A percentile compares a stretch with the other conserved stretches of the same genome.
These are phyloP conservation scores for Girardinus metallicus DNA, from an alignment of 2,797 vertebrate species.

Conservation along the genomic window DNA sequence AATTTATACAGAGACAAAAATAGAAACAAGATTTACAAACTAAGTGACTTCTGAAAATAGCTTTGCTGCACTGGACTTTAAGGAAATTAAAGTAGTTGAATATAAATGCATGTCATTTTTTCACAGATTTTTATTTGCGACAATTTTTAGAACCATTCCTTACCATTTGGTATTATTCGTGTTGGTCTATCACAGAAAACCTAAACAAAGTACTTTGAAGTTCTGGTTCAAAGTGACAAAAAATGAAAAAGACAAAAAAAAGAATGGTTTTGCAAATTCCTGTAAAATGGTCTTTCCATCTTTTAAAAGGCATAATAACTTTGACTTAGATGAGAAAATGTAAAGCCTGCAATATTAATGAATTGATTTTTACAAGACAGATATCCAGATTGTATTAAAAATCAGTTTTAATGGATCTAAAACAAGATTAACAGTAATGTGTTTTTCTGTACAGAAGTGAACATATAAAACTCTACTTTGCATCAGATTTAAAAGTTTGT, in stretches of 20 bases:
- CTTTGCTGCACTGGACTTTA: neutral
- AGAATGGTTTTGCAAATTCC: neutral
- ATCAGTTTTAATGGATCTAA: neutral
- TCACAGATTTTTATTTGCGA: neutral
- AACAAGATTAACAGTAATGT: constrained; percentile 8
- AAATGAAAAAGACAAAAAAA: neutral
- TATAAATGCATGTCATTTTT: neutral
- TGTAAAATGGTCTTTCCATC: constrained; percentile 11
- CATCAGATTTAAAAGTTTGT: neutral
- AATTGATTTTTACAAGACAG: neutral
- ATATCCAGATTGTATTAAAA: neutral
- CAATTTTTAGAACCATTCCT: neutral
- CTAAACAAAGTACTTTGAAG: neutral
- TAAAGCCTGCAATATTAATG: neutral
- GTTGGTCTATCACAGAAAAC: neutral
- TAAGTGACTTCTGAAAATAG: neutral
- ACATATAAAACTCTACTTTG: constrained; percentile 19
- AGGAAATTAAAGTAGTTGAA: neutral
- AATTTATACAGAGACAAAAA: neutral
- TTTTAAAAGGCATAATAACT: constrained; percentile 12
- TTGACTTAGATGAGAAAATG: neutral
- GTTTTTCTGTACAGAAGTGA: constrained; percentile 11
- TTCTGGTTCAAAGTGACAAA: neutral
- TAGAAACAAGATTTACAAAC: neutral
- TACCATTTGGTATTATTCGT: neutral